phyloP scores from a whole-genome alignment of 2,888 invertebrate species.

The Trichopria drosophilae region DNA sequence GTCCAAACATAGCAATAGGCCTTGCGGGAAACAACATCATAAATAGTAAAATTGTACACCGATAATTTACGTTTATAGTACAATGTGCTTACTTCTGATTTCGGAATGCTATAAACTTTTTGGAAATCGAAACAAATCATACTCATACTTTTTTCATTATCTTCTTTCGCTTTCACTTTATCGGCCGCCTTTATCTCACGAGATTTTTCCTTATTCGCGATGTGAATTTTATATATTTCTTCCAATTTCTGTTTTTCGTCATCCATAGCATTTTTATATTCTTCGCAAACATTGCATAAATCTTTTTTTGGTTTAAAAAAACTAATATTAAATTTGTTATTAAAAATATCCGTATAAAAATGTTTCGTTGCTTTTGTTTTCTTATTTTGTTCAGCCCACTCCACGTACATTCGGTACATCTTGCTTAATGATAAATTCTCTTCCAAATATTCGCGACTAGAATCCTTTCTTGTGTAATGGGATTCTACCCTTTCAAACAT shows the following conservation, averaged over 20 bases:
- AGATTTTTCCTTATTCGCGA: conserved; percentile 30
- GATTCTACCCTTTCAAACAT: too few species aligned
- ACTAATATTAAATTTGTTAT: conserved; percentile 18
- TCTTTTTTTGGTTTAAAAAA: conserved; percentile 39
- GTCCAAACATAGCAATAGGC: conserved; percentile 40
- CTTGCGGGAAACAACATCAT: conserved; percentile 26
- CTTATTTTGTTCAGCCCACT: too few species aligned
- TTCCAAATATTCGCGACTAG: too few species aligned
- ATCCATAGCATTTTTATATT: neutral
- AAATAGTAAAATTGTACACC: conserved; percentile 37
- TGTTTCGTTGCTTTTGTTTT: conserved; percentile 5
- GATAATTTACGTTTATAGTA: conserved; percentile 35
- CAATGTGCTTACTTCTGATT: conserved; percentile 8
- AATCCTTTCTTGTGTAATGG: too few species aligned
- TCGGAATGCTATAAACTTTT: conserved; percentile 23
- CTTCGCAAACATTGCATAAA: conserved; percentile 28
- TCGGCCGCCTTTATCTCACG: conserved; percentile 26
- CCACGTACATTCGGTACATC: too few species aligned
- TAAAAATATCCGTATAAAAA: conserved; percentile 23
- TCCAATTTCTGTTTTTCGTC: conserved; percentile 4
- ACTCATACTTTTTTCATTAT: neutral
- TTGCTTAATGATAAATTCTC: too few species aligned
- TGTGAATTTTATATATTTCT: conserved; percentile 30
- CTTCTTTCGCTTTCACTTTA: conserved; percentile 5
- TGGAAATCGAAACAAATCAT: conserved; percentile 28